Conservation (phyloP, 2,888 invertebrate genomes). For the Melinopterus prodromus region DNA sequence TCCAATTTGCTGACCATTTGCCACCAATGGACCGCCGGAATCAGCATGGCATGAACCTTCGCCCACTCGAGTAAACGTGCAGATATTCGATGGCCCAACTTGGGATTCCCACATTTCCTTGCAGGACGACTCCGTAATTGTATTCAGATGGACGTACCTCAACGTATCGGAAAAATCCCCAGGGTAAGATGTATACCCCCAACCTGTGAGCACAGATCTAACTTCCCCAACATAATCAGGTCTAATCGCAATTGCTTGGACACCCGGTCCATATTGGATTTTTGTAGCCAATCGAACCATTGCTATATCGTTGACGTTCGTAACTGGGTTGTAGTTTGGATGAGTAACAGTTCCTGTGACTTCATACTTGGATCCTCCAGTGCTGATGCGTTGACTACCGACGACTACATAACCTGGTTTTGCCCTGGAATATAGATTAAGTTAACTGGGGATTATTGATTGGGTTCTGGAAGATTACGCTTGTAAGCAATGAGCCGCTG, state of each 20-base stretch:
- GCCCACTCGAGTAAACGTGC: slow-evolving; percentile 56
- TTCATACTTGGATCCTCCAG: no score
- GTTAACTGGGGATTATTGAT: background rate
- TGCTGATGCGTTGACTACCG: background rate
- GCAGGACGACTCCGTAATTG: slow-evolving; percentile 8
- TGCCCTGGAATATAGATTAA: background rate
- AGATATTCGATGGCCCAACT: slow-evolving; percentile 56
- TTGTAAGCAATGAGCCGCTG: slow-evolving; percentile 27
- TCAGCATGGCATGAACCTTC: background rate
- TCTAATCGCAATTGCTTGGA: slow-evolving; percentile 36
- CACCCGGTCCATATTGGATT: background rate
- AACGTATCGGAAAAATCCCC: background rate
- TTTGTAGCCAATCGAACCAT: background rate
- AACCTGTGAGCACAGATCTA: slow-evolving; percentile 61
- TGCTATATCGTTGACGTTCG: background rate
- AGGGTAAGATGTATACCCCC: slow-evolving; percentile 48
- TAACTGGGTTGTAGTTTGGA: background rate
- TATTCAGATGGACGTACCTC: slow-evolving; percentile 5
- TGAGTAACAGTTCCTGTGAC: background rate
- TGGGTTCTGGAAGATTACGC: background rate
- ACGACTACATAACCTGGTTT: background rate
- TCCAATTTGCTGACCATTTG: background rate
- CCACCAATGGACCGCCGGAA: background rate
- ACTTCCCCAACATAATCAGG: slow-evolving; percentile 44
- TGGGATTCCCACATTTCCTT: background rate